These are phyloP conservation scores for Xiphorhynchus elegans DNA, from an alignment of 2,113 vertebrate species.

Conservation along the genomic window DNA sequence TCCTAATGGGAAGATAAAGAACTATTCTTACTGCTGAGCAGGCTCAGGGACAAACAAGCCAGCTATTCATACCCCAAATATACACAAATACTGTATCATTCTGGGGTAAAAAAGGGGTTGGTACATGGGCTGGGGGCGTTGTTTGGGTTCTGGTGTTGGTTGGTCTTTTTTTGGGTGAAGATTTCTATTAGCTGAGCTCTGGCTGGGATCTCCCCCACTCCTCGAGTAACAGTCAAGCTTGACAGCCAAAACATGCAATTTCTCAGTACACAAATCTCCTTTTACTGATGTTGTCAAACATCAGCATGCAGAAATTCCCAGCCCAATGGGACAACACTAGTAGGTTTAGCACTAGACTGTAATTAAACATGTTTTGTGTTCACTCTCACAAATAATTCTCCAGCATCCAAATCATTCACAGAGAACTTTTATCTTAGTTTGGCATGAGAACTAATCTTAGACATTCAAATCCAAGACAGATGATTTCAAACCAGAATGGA, in stretches of 20 bases:
- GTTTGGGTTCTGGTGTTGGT: background rate
- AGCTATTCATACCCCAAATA: background rate
- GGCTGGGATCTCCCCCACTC: background rate
- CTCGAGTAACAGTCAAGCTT: background rate
- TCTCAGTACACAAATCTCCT: background rate
- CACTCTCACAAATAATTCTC: background rate
- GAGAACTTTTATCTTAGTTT: background rate
- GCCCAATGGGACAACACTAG: background rate
- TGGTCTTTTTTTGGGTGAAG: background rate
- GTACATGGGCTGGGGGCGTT: background rate
- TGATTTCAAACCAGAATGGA: background rate
- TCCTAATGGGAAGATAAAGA: slow-evolving; percentile 48
- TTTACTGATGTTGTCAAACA: background rate
- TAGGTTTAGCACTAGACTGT: background rate
- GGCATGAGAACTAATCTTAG: background rate
- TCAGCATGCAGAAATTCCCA: background rate
- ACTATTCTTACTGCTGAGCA: slow-evolving; percentile 31
- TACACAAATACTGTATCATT: background rate
- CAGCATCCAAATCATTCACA: background rate
- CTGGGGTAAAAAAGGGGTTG: background rate
- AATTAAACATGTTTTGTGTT: background rate
- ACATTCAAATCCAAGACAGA: background rate
- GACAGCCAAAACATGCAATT: background rate
- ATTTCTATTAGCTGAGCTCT: background rate
- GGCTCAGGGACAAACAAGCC: slow-evolving; percentile 15